Evolutionary conservation across 2,113 vertebrate genomes (phyloP).

Genomic region (Neogobius melanostomus): DNA sequence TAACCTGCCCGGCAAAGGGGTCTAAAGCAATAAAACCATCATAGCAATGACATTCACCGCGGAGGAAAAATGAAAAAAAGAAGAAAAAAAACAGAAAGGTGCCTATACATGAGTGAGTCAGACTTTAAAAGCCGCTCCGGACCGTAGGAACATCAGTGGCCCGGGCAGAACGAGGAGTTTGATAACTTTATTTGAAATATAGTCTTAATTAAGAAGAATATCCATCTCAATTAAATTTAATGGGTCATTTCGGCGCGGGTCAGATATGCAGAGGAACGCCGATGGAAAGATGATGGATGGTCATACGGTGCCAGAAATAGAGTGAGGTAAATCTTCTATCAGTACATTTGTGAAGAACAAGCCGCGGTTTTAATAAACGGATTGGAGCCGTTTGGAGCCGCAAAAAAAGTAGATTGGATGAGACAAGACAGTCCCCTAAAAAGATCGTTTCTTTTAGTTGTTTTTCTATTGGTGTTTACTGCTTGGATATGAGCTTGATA

Average conservation of each 20-base stretch:
- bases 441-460: no score
- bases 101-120: constrained; percentile 67
- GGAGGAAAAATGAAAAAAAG: constrained; percentile 37
- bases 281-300: constrained; percentile 47
- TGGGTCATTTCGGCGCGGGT: constrained; percentile 26
- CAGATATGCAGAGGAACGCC: constrained; percentile 17
- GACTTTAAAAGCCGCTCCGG: constrained; percentile 62
- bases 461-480: no score
- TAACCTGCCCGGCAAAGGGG: constrained; percentile 73
- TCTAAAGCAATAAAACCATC: constrained; percentile 80
- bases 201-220: constrained; percentile 15
- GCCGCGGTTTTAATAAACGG: not conserved
- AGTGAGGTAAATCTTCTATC: constrained; percentile 1
- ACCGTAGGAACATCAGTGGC: constrained; percentile 45
- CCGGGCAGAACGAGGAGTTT: constrained; percentile 62
- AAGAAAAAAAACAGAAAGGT: constrained; percentile 38
- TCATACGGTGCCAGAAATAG: constrained; percentile 21
- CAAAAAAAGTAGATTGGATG: not conserved
- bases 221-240: constrained; percentile 34
- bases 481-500: no score
- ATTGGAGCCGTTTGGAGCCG: not conserved
- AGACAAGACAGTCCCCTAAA: not conserved
- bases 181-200: constrained; percentile 61
- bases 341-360: not conserved
- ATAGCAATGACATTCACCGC: constrained; percentile 73